Evolutionary conservation across 2,797 vertebrate genomes (phyloP).

Genomic region (Philypnodon macrostomus): DNA sequence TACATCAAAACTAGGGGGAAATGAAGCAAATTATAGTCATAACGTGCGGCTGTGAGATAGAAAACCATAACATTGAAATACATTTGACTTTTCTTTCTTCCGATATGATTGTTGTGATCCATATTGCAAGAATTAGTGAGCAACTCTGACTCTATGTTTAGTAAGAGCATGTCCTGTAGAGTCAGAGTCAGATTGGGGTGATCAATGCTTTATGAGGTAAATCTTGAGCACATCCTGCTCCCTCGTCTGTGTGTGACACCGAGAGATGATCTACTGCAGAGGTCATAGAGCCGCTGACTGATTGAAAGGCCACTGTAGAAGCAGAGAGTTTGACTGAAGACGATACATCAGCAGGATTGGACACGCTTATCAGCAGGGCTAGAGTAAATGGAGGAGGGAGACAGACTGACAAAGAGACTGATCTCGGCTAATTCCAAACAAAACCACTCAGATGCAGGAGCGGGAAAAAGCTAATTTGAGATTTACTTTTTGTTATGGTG

Average conservation of each 20-base stretch:
- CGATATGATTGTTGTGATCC: no score
- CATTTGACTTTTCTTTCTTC: no score
- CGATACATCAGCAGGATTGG: constrained; percentile 52
- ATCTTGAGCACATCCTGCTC: constrained; percentile 30
- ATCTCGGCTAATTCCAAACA: constrained; percentile 35
- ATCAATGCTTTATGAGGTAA: constrained; percentile 51
- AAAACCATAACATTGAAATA: no score
- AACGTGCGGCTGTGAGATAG: no score
- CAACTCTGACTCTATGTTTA: not conserved
- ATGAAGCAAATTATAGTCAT: no score
- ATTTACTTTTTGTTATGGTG: not conserved
- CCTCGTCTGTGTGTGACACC: constrained; percentile 28
- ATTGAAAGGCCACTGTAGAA: constrained; percentile 41
- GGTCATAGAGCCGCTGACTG: constrained; percentile 28
- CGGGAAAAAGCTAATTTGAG: constrained; percentile 12
- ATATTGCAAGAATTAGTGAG: not conserved
- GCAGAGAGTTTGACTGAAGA: constrained; percentile 39
- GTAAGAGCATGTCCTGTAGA: not conserved
- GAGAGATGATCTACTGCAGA: constrained; percentile 51
- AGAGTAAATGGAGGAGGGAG: constrained; percentile 31
- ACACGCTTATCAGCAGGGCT: constrained; percentile 42
- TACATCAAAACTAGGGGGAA: no score
- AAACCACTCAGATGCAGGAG: constrained; percentile 13
- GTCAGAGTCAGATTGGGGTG: constrained; percentile 16
- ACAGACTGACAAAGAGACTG: constrained; percentile 34